Evolutionary conservation across 2,888 invertebrate genomes (phyloP).

Genomic region (Campoletis raptor): DNA sequence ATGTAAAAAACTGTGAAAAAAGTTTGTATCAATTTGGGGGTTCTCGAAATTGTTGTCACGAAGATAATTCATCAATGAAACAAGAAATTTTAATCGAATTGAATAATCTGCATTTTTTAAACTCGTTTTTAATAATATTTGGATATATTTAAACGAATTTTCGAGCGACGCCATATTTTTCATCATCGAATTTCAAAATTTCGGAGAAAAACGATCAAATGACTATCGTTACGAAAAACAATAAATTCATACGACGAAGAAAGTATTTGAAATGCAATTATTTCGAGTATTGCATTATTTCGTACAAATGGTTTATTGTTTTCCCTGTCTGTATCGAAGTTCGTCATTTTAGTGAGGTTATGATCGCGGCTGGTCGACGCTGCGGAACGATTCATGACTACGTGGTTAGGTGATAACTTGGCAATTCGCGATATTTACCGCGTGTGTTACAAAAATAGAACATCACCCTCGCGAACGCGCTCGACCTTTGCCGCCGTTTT

Average conservation of each 20-base stretch:
- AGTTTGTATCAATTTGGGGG: neutral
- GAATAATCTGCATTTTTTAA: neutral
- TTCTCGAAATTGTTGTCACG: neutral
- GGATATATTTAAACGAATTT: neutral
- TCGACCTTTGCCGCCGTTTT: slow-evolving; percentile 67
- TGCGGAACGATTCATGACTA: slow-evolving; percentile 72
- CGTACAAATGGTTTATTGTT: slow-evolving; percentile 61
- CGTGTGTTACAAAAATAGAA: slow-evolving; percentile 59
- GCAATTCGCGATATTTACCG: slow-evolving; percentile 16
- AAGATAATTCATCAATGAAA: neutral
- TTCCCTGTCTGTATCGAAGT: slow-evolving; percentile 66
- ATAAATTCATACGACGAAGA: neutral
- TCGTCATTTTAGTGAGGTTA: slow-evolving; percentile 74
- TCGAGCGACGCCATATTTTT: slow-evolving; percentile 1
- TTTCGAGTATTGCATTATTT: neutral
- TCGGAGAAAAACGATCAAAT: neutral
- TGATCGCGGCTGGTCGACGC: slow-evolving; percentile 70
- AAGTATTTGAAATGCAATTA: neutral
- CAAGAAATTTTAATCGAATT: neutral
- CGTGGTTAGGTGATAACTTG: slow-evolving; percentile 16
- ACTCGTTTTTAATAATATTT: neutral
- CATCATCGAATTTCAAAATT: neutral
- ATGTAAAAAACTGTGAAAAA: neutral
- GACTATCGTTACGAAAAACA: neutral
- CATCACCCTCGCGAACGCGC: slow-evolving; percentile 7